phyloP scores from a whole-genome alignment of 2,888 invertebrate genomes.

The Trissonchulus latispiculum region DNA sequence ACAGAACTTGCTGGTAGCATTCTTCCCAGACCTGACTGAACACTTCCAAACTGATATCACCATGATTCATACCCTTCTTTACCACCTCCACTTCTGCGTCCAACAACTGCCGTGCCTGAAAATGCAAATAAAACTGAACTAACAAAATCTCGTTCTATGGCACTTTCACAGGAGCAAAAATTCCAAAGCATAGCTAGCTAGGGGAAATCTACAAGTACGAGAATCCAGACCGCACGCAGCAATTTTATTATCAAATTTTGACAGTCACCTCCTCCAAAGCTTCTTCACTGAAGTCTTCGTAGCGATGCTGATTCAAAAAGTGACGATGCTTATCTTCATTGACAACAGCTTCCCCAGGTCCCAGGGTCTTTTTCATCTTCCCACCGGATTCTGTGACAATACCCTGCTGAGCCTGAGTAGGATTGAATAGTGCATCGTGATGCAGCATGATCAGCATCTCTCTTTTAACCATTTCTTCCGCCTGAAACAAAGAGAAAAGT shows the following conservation, averaged over 20 bases:
- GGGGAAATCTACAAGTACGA: too few species aligned
- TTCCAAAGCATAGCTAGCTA: too few species aligned
- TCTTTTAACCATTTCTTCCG: slow-evolving; percentile 86
- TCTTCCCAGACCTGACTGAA: slow-evolving; percentile 96
- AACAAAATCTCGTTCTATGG: not conserved
- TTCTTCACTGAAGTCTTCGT: slow-evolving; percentile 59
- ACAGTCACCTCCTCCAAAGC: slow-evolving; percentile 37
- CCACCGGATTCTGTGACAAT: slow-evolving; percentile 35
- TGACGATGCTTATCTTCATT: slow-evolving; percentile 62
- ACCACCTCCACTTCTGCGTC: slow-evolving; percentile 77
- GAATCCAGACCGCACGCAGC: too few species aligned
- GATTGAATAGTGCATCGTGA: slow-evolving; percentile 72
- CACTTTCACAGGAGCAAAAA: too few species aligned
- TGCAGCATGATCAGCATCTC: slow-evolving; percentile 94
- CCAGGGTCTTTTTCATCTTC: slow-evolving; percentile 28
- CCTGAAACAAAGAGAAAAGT: too few species aligned
- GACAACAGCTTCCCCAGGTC: slow-evolving; percentile 45
- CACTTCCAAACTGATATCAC: slow-evolving; percentile 77
- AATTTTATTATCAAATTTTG: slow-evolving; percentile 10
- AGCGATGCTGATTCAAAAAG: slow-evolving; percentile 75
- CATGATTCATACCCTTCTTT: slow-evolving; percentile 80
- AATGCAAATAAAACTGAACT: not conserved
- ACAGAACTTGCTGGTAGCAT: slow-evolving; percentile 78
- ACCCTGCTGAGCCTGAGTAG: slow-evolving; percentile 48
- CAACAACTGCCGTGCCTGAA: slow-evolving; percentile 57